phyloP scores from a whole-genome alignment of 1,140 invertebrate species.

The Teleopsis dalmanni region DNA sequence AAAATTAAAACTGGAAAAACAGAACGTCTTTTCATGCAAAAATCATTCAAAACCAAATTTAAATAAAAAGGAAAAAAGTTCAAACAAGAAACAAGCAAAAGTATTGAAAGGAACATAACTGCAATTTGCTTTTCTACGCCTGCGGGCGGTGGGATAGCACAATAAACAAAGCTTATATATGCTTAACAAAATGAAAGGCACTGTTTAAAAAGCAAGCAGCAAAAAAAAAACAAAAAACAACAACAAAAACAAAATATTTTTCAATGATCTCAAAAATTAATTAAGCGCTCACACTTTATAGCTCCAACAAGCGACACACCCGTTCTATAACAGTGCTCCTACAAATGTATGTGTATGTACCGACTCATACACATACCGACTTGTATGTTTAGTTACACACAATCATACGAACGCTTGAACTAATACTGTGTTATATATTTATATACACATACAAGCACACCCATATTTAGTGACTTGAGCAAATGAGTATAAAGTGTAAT shows the following conservation, averaged over 20 bases:
- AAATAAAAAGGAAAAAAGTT: too few species aligned
- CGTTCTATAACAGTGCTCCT: not conserved
- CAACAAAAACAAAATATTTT: too few species aligned
- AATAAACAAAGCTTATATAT: not conserved
- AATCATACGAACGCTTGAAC: not conserved
- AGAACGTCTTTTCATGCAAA: too few species aligned
- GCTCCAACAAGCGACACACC: not conserved
- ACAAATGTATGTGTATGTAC: not conserved
- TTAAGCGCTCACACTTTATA: constrained; percentile 12
- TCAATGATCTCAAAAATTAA: constrained; percentile 16
- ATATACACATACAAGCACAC: not conserved
- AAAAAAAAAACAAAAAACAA: not conserved
- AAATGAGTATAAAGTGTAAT: constrained; percentile 9
- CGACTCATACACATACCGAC: too few species aligned
- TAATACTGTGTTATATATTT: not conserved
- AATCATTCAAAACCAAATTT: too few species aligned
- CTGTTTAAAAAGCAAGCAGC: not conserved
- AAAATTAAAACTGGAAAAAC: too few species aligned
- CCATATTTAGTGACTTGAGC: too few species aligned
- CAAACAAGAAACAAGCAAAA: too few species aligned
- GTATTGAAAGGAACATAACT: too few species aligned
- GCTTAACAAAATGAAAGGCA: too few species aligned
- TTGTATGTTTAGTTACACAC: too few species aligned
- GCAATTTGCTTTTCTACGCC: constrained; percentile 8
- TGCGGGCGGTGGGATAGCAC: constrained; percentile 2